A percentile compares a stretch with the other conserved stretches of the same genome.
Conservation (phyloP, 1,140 invertebrate species). For the Amphibalanus amphitrite region DNA sequence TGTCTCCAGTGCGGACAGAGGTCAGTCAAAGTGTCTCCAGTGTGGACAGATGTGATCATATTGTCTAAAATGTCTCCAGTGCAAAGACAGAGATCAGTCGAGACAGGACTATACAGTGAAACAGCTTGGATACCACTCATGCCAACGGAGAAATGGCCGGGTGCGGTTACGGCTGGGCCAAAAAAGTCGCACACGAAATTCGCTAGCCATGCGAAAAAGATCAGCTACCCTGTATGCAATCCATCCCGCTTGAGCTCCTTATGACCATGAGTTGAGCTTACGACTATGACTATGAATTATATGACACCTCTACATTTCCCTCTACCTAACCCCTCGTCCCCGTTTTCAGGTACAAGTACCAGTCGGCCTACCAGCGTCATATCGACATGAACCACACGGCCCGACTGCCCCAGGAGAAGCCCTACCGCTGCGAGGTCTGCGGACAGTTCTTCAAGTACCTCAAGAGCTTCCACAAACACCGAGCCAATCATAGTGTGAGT, state of each 20-base stretch:
- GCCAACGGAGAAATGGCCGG: background rate
- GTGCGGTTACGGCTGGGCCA: background rate
- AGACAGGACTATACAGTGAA: background rate
- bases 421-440: conserved; percentile 74
- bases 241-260: too few species aligned
- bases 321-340: too few species aligned
- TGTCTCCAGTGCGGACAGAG: conserved; percentile 78
- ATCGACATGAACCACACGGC: conserved; percentile 73
- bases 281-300: too few species aligned
- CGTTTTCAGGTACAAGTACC: conserved; percentile 44
- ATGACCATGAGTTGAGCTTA: too few species aligned
- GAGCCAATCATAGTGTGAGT: conserved; percentile 56
- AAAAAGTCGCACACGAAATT: background rate
- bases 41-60: too few species aligned
- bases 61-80: too few species aligned
- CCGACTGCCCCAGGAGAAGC: conserved; percentile 61
- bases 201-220: background rate
- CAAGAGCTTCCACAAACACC: conserved; percentile 74
- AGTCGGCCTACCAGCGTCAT: conserved; percentile 71
- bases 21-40: background rate
- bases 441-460: conserved; percentile 75
- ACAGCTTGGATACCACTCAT: background rate
- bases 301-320: too few species aligned
- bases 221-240: too few species aligned
- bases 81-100: background rate